Evolutionary conservation across 35 echinoderm and acorn worm genomes (phyloP), one percentile per base, ranked within the genome.

Genomic region (Apostichopus parvimensis): DNA sequence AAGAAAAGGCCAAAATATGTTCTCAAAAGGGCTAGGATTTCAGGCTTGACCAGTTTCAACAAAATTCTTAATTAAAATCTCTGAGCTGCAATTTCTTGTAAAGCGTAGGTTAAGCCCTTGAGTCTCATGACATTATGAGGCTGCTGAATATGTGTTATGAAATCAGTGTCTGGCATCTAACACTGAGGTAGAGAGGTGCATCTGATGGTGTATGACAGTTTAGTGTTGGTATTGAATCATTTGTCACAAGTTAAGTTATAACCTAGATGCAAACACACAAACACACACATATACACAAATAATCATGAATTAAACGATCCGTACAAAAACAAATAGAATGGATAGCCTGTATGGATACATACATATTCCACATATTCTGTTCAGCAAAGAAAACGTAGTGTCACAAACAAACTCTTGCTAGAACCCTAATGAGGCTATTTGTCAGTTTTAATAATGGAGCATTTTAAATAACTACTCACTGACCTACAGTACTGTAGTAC

Each of bases 11-110:
- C 81, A 58, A 84, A 84, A 84, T 84, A 84, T 84, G 81, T 84
- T 84, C 81, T 84, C 81, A 84, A 84, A 84, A 84, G 81, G 23
- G 81, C 54, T 59, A 84, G 57, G 54, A 84, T 59, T 84, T 84
- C 57, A 84, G 81, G 81, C 81, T 84, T 84, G 81, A 84, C 81
- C 81, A 84, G 54, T 84, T 84, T 84, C 52, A 59, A 84, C 57
- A 75, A 84, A 84, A 84, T 84, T 84, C 81, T 84, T 84, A 84
- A 84, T 84, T 84, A 84, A 84, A 84, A 84, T 84, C 81, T 84
- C 54, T 84, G 81, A 84, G 81, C 53, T 23, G 81, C 57, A 84
- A 84, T 84, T 84, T 84, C 81, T 60, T 23, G 14, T 59, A 17
- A 84, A 84, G 81, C 54, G 17, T 56, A 84, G 56, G 81, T 84